Conservation (phyloP, 2,888 invertebrate species). For the Drosophila robusta region DNA sequence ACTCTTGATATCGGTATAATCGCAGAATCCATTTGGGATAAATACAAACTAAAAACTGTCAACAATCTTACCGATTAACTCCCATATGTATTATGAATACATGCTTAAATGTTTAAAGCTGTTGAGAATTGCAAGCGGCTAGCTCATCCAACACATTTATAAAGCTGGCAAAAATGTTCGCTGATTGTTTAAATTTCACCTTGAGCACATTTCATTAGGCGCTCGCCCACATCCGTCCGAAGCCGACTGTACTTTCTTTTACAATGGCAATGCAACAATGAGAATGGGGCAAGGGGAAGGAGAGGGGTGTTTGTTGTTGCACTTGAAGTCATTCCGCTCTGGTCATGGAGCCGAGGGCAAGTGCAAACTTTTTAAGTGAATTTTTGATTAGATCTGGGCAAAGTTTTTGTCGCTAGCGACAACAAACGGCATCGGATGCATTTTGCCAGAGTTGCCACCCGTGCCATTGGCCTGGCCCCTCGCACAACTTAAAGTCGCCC, state of each 20-base stretch:
- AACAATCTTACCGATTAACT: too few relatives aligned
- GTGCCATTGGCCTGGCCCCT: not conserved
- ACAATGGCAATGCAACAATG: conserved; percentile 66
- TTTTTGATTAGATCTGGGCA: conserved; percentile 84
- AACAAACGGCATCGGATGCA: conserved; percentile 56
- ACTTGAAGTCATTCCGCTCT: conserved; percentile 58
- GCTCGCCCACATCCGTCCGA: conserved; percentile 25
- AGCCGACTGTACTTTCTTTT: conserved; percentile 33
- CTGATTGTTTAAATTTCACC: conserved; percentile 37
- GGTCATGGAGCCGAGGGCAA: conserved; percentile 48
- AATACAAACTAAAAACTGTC: too few relatives aligned
- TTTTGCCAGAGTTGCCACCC: conserved; percentile 35
- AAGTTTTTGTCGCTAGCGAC: conserved; percentile 76
- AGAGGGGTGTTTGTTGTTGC: conserved; percentile 26
- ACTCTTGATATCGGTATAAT: too few relatives aligned
- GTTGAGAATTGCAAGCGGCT: not conserved
- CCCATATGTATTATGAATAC: too few relatives aligned
- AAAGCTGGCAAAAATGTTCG: conserved; percentile 4
- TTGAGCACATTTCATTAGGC: conserved; percentile 56
- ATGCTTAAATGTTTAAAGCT: not conserved
- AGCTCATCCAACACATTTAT: conserved; percentile 1
- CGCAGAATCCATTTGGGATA: too few relatives aligned
- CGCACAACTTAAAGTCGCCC: conserved; percentile 58
- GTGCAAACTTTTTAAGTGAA: conserved; percentile 83
- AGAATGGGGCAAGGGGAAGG: not conserved